phyloP scores from a whole-genome alignment of 2,797 vertebrate species.

The Chrysolophus pictus region DNA sequence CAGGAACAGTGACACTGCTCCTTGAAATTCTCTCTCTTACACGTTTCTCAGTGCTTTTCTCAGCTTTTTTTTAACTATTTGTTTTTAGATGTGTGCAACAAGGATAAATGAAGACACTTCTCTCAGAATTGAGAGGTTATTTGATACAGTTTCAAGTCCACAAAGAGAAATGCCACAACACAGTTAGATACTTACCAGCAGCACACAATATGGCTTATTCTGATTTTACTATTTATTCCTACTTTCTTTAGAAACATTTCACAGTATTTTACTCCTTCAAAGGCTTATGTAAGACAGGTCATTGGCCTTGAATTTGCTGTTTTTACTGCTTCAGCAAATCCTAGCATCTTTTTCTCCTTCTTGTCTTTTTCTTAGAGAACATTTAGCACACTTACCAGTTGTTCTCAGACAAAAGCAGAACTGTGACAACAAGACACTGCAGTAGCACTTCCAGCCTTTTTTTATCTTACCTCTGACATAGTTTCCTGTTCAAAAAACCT shows the following conservation, averaged over 20 bases:
- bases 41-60: background rate
- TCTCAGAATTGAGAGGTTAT: background rate
- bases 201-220: background rate
- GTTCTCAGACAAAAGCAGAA: background rate
- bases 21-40: background rate
- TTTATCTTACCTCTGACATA: background rate
- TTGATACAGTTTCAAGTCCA: constrained; percentile 1
- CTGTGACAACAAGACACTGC: background rate
- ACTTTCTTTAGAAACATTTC: background rate
- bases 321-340: background rate
- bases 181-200: background rate
- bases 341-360: background rate
- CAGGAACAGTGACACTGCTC: background rate
- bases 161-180: background rate
- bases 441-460: background rate
- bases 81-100: background rate
- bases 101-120: background rate
- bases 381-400: background rate
- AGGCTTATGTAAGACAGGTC: background rate
- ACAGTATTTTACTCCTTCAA: background rate
- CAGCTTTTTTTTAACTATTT: background rate
- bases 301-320: background rate
- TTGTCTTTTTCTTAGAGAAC: background rate
- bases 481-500: background rate
- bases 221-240: background rate